Conservation (phyloP, 2,797 vertebrate species). For the Paramormyrops hopkinsi region DNA sequence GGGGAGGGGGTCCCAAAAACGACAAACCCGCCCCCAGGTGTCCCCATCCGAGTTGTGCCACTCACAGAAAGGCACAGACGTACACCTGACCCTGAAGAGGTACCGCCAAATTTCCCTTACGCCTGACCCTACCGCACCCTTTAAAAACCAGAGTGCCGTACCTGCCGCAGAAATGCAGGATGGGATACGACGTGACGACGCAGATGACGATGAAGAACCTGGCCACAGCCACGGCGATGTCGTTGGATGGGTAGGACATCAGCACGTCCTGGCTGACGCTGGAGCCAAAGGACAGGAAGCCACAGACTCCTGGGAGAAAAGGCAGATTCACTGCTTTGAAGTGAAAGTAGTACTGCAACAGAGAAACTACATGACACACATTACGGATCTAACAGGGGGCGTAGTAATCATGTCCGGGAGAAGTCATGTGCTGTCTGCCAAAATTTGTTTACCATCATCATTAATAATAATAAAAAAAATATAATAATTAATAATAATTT, state of each 20-base stretch:
- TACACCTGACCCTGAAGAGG: not conserved
- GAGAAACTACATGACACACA: not conserved
- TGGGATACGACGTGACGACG: slow-evolving; percentile 91
- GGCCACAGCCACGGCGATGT: slow-evolving; percentile 82
- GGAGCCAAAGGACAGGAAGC: slow-evolving; percentile 87
- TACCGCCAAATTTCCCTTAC: not conserved
- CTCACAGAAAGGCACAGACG: not conserved
- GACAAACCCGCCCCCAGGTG: not conserved
- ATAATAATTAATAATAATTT: not conserved
- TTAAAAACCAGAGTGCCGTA: slow-evolving; percentile 42
- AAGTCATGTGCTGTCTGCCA: not conserved
- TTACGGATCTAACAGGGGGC: not conserved
- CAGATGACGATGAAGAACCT: slow-evolving; percentile 90
- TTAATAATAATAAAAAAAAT: not conserved
- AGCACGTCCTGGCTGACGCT: slow-evolving; percentile 82
- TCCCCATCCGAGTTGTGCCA: not conserved
- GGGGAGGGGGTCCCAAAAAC: not conserved
- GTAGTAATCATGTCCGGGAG: not conserved
- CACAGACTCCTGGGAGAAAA: slow-evolving; percentile 74
- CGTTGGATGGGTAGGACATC: slow-evolving; percentile 87
- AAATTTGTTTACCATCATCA: not conserved
- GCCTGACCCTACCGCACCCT: not conserved
- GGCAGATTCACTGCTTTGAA: not conserved
- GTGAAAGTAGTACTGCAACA: not conserved
- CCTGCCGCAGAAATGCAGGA: slow-evolving; percentile 96